Conservation (phyloP, 2,113 vertebrate species). For the Pseudopipra pipra region DNA sequence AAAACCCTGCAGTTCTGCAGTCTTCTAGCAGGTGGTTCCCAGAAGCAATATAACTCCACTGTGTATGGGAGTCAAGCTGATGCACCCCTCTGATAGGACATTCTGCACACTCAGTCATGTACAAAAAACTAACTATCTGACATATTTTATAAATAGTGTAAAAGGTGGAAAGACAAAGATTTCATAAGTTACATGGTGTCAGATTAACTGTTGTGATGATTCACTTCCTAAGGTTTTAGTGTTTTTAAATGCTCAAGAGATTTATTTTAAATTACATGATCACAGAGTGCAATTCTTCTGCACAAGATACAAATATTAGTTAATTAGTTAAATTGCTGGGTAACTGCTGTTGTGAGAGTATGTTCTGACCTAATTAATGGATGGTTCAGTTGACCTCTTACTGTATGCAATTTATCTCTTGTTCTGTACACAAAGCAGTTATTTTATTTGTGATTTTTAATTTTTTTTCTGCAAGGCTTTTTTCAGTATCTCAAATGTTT, state of each 20-base stretch:
- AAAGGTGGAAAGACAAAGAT: not conserved
- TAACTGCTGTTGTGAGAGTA: not conserved
- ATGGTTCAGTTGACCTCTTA: not conserved
- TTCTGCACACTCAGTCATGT: not conserved
- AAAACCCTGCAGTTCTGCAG: not conserved
- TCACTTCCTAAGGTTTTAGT: not conserved
- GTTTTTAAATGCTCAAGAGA: not conserved
- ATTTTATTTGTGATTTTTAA: not conserved
- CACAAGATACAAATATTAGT: not conserved
- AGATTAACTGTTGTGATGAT: not conserved
- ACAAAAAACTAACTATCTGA: rapidly evolving
- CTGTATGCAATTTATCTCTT: not conserved
- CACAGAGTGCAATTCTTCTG: not conserved
- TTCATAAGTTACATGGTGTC: not conserved
- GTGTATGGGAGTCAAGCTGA: not conserved
- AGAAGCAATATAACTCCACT: not conserved
- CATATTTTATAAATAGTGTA: not conserved
- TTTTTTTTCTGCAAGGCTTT: no score
- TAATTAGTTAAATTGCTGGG: not conserved
- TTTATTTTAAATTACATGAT: not conserved
- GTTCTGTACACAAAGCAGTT: not conserved
- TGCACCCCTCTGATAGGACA: not conserved
- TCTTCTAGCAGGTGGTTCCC: not conserved
- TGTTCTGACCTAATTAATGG: not conserved
- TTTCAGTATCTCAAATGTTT: not conserved